These are phyloP conservation scores for Pangasius sanitwongsei DNA, from an alignment of 2,797 vertebrate species.

Conservation along the genomic window DNA sequence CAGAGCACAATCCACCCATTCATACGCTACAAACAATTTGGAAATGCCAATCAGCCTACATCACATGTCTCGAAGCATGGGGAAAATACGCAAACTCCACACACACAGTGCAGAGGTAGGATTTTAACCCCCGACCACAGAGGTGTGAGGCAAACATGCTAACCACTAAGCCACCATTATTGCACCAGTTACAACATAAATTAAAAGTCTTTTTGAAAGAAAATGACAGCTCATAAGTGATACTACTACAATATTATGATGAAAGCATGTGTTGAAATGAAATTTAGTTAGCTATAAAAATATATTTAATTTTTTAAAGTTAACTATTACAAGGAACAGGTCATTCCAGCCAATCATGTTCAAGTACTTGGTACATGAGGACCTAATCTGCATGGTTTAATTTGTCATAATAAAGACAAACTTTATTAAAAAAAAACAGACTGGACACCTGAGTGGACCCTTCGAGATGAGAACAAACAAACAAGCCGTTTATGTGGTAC, in stretches of 20 bases:
- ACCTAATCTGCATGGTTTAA: not conserved
- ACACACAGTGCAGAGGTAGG: no score
- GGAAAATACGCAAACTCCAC: no score
- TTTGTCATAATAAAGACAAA: not conserved
- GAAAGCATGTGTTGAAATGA: not conserved
- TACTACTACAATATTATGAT: not conserved
- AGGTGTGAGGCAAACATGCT: no score
- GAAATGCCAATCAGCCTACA: no score
- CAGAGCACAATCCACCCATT: no score
- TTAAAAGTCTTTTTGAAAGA: not conserved
- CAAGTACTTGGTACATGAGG: not conserved
- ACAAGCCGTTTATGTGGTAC: not conserved
- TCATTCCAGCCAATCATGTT: not conserved
- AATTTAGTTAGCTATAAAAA: not conserved
- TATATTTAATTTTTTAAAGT: not conserved
- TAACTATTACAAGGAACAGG: not conserved
- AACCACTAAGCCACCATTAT: no score
- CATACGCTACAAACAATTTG: no score
- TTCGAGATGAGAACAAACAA: not conserved
- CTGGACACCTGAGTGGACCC: not conserved
- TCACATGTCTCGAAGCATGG: no score
- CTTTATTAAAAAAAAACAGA: not conserved
- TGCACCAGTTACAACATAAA: not conserved
- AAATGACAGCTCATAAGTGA: not conserved
- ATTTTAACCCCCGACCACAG: no score